phyloP scores from a whole-genome alignment of 2,113 vertebrate species.

The Oxyruncus cristatus region DNA sequence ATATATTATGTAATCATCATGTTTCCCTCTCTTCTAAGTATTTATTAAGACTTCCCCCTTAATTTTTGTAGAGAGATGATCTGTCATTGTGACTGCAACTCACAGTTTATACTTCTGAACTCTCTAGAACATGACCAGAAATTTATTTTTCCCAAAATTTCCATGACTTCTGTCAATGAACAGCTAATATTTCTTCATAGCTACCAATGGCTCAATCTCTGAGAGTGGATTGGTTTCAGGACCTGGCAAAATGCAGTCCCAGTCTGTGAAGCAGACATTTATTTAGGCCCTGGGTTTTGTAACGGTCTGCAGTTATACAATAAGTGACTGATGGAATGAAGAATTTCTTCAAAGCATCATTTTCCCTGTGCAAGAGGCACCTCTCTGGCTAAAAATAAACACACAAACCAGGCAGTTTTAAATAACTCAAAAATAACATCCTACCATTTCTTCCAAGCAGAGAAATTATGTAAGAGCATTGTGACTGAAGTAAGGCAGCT shows the following conservation, averaged over 20 bases:
- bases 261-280: not conserved
- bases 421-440: not conserved
- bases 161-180: not conserved
- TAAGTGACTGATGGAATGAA: not conserved
- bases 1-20: not conserved
- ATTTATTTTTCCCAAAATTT: not conserved
- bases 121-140: not conserved
- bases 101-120: not conserved
- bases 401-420: not conserved
- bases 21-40: not conserved
- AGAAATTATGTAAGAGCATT: slow-evolving; percentile 1
- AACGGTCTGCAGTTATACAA: not conserved
- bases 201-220: not conserved
- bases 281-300: not conserved
- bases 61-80: not conserved
- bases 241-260: not conserved
- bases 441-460: not conserved
- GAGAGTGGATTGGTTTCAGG: not conserved
- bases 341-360: not conserved
- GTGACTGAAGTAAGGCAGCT: not conserved
- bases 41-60: not conserved
- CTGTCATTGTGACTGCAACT: not conserved
- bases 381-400: slow-evolving; percentile 39
- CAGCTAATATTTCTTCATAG: not conserved
- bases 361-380: not conserved